Base-by-base conservation (phyloP, 2,113 vertebrate species). In the Astur gentilis region DNA sequence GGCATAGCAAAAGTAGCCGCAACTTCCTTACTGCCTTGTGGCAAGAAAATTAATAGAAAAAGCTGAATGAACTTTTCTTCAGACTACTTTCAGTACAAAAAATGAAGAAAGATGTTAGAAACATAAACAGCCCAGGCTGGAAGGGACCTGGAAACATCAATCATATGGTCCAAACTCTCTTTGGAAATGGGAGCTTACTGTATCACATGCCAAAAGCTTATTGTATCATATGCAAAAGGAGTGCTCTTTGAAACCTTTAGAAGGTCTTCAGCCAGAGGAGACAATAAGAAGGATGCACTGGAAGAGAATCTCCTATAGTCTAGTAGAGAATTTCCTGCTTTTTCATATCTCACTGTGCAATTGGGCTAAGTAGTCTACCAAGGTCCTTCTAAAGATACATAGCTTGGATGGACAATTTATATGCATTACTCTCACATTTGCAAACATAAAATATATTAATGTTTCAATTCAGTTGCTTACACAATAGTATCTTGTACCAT, bases 51-150 rank as follows among this genome's bases (percentile, higher is more conserved):
- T 31, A 65, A 27, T n/a, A 36, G 6, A 9, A 88, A 88, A 85
- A 54, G 22, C 4, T 58, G 17, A 75, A 62, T 62, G 52, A 66
- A 9, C 3, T 78, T 75, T 45, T 60, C 25, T 67, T 58, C 18
- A 58, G 45, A 42, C 3, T 76, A 17, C 6, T 64, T 73, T 32
- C 21, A 16, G 11, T 42, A 38, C 2, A 72, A 42, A 69, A 85
- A 86, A 32, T 13, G 1, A 58, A 71, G 12, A 65, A 70, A 65
- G 4, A 27, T 32, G 44, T 73, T 77, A 18, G 31, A 66, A 55
- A 40, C 14, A 23, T 18, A 36, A 58, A 44, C 2, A 42, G 4
- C 3, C 5, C 3, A 3, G 0, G 1, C 29, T 79, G 34, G 60
- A 76, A 76, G 4, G 26, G 8, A 32, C 21, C 22, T 80, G 18